Evolutionary conservation across 2,888 invertebrate genomes (phyloP), one percentile per base, ranked within the genome.

Genomic region (Gymnocheta viridis): DNA sequence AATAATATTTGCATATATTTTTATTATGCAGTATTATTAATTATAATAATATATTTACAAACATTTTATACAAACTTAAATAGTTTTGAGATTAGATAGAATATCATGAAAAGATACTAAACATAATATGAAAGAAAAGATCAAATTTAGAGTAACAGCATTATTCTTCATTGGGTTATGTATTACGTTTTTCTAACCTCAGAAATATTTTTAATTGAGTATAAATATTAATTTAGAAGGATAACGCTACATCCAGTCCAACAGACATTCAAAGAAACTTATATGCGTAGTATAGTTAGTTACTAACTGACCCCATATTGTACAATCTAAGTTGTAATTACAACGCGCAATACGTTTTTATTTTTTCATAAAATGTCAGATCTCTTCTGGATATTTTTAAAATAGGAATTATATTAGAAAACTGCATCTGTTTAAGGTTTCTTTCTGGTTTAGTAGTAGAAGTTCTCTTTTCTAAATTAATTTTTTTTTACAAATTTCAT

Each of bases 1-100:
- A 73, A 85, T 85, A 87, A 86, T 87, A 89, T 89, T 86, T 88
- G 88, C 87, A 89, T 82, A 85, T 80, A 78, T 84, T 84, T 79
- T 84, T 78, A 67, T 67, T 84, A 81, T 81, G 84, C 77, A 60
- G 29, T 51, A 32, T 41, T 66, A 47, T 74, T 62, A 56, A 51
- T 32, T 56, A 66, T 66, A 41, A 44, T 60, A 10, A 54, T 62
- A 54, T 35, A 44, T 58, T 70, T 64, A 79, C 41, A 79, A 62
- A 51, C 32, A 58, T 67, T 67, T 77, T 77, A 67, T 64, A 72
- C 27, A 72, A 47, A 64, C 12, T 35, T 27, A 47, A 41, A 64
- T 84, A 74, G 64, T 58, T 85, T 81, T 83, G 82, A 73, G 82
- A 77, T 84, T 85, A 80, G 82, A 24, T 6, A 79, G 32, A 32